Conservation (phyloP, 2,888 invertebrate genomes). For the Brachyptera risi region DNA sequence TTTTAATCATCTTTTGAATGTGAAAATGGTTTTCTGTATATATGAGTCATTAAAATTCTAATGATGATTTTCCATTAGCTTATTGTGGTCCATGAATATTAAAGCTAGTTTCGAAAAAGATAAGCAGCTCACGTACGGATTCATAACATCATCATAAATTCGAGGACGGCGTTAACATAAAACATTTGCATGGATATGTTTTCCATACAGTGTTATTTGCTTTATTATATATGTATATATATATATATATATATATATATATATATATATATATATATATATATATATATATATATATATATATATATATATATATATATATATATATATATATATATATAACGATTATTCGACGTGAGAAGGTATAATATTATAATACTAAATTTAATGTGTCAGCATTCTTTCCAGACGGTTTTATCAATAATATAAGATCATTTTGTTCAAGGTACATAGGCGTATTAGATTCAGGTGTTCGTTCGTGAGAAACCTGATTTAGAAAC, state of each 20-base stretch:
- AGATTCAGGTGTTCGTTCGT: not conserved
- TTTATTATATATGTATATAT: not conserved
- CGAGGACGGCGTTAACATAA: not conserved
- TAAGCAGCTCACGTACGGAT: slow-evolving; percentile 1
- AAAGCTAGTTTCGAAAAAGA: slow-evolving; percentile 8
- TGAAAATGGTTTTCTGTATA: slow-evolving; percentile 11
- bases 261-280: too few relatives aligned
- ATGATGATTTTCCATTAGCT: slow-evolving; percentile 22
- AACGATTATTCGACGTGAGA: too few relatives aligned
- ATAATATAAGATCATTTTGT: slow-evolving; percentile 9
- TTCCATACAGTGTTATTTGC: not conserved
- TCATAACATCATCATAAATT: slow-evolving; percentile 9
- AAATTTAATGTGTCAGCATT: not conserved
- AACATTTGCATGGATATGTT: not conserved
- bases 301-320: too few relatives aligned
- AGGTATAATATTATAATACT: not conserved
- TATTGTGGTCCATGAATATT: slow-evolving; percentile 16
- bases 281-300: too few relatives aligned
- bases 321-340: too few relatives aligned
- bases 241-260: too few relatives aligned
- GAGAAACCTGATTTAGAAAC: slow-evolving; percentile 12
- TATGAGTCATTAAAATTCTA: slow-evolving; percentile 14
- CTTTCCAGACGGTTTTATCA: not conserved
- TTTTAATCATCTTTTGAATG: not conserved
- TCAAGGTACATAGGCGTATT: not conserved